Evolutionary conservation across 2,113 vertebrate species (phyloP).

Genomic region (Fulmarus glacialis): DNA sequence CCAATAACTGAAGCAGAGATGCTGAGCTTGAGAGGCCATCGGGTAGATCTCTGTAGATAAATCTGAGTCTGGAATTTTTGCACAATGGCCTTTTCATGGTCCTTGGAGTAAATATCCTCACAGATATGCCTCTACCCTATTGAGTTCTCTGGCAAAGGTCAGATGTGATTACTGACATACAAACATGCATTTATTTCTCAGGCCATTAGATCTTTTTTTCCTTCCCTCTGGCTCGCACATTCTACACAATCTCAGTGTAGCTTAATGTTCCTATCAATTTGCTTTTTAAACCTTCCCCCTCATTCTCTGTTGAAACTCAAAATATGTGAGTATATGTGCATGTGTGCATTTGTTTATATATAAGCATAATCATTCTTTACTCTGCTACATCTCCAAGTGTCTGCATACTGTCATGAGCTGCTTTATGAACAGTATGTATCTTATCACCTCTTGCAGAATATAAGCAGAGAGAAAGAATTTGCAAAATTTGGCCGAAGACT

Average conservation of each 20-base stretch:
- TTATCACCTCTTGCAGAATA: not conserved
- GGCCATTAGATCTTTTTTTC: not conserved
- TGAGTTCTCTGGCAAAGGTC: not conserved
- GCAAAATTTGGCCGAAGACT: not conserved
- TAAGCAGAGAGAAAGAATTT: not conserved
- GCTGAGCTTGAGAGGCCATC: not conserved
- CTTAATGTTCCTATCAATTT: not conserved
- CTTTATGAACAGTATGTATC: not conserved
- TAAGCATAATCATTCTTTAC: conserved; percentile 6
- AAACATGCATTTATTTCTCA: conserved; percentile 14
- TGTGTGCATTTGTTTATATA: conserved; percentile 12
- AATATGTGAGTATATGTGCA: not conserved
- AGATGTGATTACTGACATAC: not conserved
- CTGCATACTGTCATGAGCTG: not conserved
- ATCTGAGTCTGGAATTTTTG: not conserved
- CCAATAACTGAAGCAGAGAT: not conserved
- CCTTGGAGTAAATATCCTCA: not conserved
- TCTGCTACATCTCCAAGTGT: not conserved
- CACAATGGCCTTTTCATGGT: not conserved
- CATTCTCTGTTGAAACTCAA: not conserved
- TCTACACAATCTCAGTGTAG: not conserved
- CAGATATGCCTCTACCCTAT: not conserved
- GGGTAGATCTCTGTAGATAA: not conserved
- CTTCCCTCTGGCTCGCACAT: not conserved
- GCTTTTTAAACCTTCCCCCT: not conserved